These are phyloP conservation scores for Coregonus clupeaformis DNA, from an alignment of 2,113 vertebrate species.

Conservation along the genomic window DNA sequence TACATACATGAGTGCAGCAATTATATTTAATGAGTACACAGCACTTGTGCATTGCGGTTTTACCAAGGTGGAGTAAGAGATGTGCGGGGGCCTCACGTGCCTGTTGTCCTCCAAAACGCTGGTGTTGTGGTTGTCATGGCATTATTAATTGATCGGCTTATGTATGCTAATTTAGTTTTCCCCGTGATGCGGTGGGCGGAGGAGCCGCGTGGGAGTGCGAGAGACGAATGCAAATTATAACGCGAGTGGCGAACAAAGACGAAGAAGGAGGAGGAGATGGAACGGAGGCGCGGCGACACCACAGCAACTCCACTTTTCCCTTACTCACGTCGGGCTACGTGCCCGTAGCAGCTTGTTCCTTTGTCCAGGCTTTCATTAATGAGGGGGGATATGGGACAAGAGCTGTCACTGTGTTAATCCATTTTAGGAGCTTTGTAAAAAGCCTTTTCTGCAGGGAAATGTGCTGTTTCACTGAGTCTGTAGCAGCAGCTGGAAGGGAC, in stretches of 20 bases:
- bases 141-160: neutral
- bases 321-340: neutral
- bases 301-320: neutral
- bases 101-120: neutral
- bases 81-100: neutral
- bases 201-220: neutral
- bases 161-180: neutral
- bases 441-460: constrained; percentile 1
- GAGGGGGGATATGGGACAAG: neutral
- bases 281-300: neutral
- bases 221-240: neutral
- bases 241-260: constrained; percentile 15
- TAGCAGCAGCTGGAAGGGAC: neutral
- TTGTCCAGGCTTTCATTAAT: neutral
- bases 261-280: neutral
- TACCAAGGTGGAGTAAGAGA: too few species aligned
- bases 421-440: neutral
- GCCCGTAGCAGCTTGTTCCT: neutral
- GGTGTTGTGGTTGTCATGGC: neutral
- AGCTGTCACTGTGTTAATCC: neutral
- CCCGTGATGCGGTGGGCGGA: neutral
- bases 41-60: too few species aligned
- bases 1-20: too few species aligned
- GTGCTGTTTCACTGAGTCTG: neutral
- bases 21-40: too few species aligned